Evolutionary conservation across 1,140 invertebrate genomes (phyloP).

Genomic region (Rhagoletis pomonella): DNA sequence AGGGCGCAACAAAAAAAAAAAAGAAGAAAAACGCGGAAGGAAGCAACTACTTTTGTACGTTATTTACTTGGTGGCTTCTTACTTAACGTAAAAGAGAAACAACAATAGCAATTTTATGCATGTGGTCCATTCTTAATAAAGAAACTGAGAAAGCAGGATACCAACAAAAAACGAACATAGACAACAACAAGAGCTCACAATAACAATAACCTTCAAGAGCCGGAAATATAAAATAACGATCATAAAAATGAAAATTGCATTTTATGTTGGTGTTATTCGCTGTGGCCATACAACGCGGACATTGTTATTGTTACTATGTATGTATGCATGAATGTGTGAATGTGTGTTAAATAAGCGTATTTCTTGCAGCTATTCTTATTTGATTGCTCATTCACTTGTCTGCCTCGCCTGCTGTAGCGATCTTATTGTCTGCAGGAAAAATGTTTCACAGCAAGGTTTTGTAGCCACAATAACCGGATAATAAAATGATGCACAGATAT

Average conservation of each 20-base stretch:
- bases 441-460: neutral
- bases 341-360: neutral
- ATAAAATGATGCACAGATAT: neutral
- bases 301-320: neutral
- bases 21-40: slow-evolving; percentile 24
- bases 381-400: neutral
- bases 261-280: slow-evolving; percentile 26
- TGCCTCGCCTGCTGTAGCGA: neutral
- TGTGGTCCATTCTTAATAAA: slow-evolving; percentile 38
- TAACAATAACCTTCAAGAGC: slow-evolving; percentile 41
- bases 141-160: neutral
- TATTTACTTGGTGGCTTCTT: neutral
- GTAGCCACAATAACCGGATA: neutral
- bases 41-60: slow-evolving; percentile 36
- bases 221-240: slow-evolving; percentile 50
- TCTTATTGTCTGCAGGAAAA: neutral
- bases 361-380: neutral
- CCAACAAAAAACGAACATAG: neutral
- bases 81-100: neutral
- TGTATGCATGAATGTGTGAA: neutral
- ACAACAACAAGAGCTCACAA: neutral
- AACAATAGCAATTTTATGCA: slow-evolving; percentile 48
- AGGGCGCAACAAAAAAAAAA: neutral
- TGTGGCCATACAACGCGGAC: slow-evolving; percentile 7
- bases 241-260: slow-evolving; percentile 49